Conservation (phyloP, 1,140 invertebrate genomes). For the Anthonomus grandis region DNA sequence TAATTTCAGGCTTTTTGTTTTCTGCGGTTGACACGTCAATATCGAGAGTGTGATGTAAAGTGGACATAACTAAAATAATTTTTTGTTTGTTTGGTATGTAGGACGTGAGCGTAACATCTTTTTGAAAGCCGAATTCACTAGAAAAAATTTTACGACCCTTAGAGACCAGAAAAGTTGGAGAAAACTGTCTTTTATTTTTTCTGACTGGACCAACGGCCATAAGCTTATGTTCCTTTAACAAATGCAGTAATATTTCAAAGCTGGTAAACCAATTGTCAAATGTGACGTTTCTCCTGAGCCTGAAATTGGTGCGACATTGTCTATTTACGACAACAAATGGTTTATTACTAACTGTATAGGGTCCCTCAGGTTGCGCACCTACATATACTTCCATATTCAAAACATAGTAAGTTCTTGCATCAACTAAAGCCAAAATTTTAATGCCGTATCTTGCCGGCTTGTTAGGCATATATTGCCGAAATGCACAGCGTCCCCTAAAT, state of each 20-base stretch:
- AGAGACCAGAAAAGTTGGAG: constrained; percentile 30
- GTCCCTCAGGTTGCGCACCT: constrained; percentile 9
- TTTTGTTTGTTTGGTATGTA: constrained; percentile 43
- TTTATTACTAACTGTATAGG: constrained; percentile 8
- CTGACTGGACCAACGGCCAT: constrained; percentile 41
- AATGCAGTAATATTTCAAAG: constrained; percentile 33
- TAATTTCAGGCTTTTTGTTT: constrained; percentile 10
- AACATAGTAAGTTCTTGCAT: constrained; percentile 13
- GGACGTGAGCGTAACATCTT: constrained; percentile 34
- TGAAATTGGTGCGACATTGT: constrained; percentile 28
- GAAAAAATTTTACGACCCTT: constrained; percentile 18
- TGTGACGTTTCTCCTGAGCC: constrained; percentile 43
- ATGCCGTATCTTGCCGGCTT: constrained; percentile 33
- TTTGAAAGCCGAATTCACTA: constrained; percentile 33
- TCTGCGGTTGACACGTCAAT: constrained; percentile 5
- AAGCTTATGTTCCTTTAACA: constrained; percentile 30
- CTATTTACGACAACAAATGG: constrained; percentile 5
- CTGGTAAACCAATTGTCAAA: constrained; percentile 45
- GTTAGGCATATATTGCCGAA: constrained; percentile 45
- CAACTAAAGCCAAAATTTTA: constrained; percentile 19
- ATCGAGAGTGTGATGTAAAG: constrained; percentile 30
- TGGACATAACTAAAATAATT: constrained; percentile 38
- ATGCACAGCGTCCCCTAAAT: constrained; percentile 6
- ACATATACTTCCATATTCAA: constrained; percentile 19
- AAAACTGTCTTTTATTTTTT: constrained; percentile 42